phyloP scores from a whole-genome alignment of 2,797 vertebrate genomes.

The Xenops minutus region DNA sequence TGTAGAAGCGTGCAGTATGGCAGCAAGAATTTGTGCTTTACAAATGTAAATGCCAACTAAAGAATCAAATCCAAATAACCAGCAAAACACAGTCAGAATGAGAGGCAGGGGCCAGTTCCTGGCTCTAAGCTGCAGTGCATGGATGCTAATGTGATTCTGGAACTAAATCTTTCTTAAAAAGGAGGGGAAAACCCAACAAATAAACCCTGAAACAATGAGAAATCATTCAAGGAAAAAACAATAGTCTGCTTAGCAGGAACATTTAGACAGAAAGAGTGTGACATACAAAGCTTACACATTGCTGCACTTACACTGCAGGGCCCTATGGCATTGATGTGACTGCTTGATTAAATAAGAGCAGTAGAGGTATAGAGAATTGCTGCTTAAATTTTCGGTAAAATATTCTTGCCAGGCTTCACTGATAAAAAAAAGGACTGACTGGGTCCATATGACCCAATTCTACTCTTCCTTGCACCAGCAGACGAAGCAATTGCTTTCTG shows the following conservation, averaged over 20 bases:
- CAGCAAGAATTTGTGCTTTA: background rate
- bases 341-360: background rate
- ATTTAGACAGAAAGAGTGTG: background rate
- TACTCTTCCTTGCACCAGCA: constrained; percentile 1
- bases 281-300: background rate
- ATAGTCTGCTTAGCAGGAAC: background rate
- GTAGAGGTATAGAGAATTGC: background rate
- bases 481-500: background rate
- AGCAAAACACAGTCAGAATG: background rate
- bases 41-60: background rate
- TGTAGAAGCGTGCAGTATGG: background rate
- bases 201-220: background rate
- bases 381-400: background rate
- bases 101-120: background rate
- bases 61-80: background rate
- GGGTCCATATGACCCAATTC: constrained; percentile 24
- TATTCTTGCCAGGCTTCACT: background rate
- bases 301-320: background rate
- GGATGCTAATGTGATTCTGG: background rate
- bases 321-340: background rate
- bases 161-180: background rate
- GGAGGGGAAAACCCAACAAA: background rate
- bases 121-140: background rate
- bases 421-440: background rate
- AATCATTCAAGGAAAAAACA: background rate